Evolutionary conservation across 2,797 vertebrate species (phyloP).

Genomic region (Amphiprion clarkii): DNA sequence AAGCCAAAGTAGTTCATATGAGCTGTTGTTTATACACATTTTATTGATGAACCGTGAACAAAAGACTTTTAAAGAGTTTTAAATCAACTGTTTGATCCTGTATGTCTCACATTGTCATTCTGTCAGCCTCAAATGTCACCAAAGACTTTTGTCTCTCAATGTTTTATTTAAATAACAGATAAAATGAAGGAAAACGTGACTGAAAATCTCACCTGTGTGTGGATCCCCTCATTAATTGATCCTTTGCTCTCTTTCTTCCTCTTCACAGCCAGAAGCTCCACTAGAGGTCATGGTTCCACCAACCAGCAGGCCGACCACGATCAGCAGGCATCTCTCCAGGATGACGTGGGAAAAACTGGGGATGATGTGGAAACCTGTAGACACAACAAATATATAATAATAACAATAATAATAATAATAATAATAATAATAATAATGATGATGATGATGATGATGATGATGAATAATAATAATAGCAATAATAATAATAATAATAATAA

Average conservation of each 20-base stretch:
- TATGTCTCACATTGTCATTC: too few relatives aligned
- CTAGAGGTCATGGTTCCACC: conserved; percentile 94
- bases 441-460: too few relatives aligned
- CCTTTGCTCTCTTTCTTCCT: conserved; percentile 92
- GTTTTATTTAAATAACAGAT: too few relatives aligned
- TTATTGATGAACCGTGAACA: too few relatives aligned
- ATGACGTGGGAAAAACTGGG: conserved; percentile 90
- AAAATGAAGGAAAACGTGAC: not conserved
- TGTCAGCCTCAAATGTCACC: not conserved
- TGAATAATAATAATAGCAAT: too few relatives aligned
- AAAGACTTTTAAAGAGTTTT: too few relatives aligned
- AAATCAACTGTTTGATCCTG: too few relatives aligned
- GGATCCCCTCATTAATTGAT: conserved; percentile 97
- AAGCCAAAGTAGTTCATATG: not conserved
- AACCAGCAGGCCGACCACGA: conserved; percentile 93
- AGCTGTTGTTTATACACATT: not conserved
- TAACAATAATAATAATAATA: too few relatives aligned
- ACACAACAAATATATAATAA: too few relatives aligned
- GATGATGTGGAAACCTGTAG: conserved; percentile 93
- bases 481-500: rapidly evolving
- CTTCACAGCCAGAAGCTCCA: conserved; percentile 96
- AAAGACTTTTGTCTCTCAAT: not conserved
- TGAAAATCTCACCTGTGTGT: conserved; percentile 83
- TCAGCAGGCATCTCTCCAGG: conserved; percentile 96
- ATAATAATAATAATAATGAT: too few relatives aligned